Evolutionary conservation across 2,113 vertebrate species (phyloP).

Genomic region (Anser cygnoides): DNA sequence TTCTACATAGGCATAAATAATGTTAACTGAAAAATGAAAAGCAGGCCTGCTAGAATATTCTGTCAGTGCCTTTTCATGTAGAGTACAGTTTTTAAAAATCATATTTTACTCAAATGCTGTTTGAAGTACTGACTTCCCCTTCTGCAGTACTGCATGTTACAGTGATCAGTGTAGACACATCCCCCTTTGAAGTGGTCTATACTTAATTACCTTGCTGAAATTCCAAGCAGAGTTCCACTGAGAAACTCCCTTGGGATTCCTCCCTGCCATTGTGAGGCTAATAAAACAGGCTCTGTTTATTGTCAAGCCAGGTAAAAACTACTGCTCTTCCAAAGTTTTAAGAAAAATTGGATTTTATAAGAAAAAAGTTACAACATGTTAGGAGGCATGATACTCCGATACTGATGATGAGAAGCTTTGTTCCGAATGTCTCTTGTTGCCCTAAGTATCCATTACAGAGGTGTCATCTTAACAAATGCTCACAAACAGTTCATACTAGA

Average conservation of each 20-base stretch:
- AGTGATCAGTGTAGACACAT: conserved; percentile 44
- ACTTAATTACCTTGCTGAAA: conserved; percentile 53
- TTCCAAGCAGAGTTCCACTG: conserved; percentile 57
- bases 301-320: conserved; percentile 31
- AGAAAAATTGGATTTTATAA: background rate
- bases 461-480: background rate
- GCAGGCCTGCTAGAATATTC: background rate
- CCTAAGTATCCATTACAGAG: background rate
- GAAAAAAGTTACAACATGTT: background rate
- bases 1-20: conserved; percentile 6
- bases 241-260: conserved; percentile 57
- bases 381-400: background rate
- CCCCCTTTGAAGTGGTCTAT: conserved; percentile 49
- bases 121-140: conserved; percentile 15
- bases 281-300: conserved; percentile 42
- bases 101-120: conserved; percentile 6
- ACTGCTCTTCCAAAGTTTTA: conserved; percentile 22
- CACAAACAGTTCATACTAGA: background rate
- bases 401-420: background rate
- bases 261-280: conserved; percentile 54
- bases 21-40: background rate
- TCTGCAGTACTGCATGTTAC: background rate
- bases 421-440: background rate
- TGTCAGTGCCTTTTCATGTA: conserved; percentile 16
- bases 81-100: background rate